phyloP scores from a whole-genome alignment of 1,140 invertebrate species.

The Drosophila auraria region DNA sequence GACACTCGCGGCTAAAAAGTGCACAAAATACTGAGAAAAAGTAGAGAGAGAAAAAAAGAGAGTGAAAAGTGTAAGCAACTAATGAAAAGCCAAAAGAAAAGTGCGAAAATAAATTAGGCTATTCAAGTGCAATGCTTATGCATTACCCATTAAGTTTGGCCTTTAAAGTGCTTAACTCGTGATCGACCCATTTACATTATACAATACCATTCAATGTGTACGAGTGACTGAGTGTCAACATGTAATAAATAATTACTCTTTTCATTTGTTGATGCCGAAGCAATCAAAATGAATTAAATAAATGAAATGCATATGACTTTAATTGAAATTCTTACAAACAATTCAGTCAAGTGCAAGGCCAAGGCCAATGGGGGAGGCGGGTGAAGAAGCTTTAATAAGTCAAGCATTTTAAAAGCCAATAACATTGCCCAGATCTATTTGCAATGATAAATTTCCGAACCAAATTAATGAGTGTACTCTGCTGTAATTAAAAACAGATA shows the following conservation, averaged over 20 bases:
- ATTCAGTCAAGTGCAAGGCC: constrained; percentile 31
- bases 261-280: constrained; percentile 5
- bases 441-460: not conserved
- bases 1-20: constrained; percentile 57
- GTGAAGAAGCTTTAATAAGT: not conserved
- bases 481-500: not conserved
- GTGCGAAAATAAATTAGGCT: constrained; percentile 26
- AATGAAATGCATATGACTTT: constrained; percentile 38
- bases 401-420: too few relatives aligned
- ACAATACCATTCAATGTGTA: constrained; percentile 24
- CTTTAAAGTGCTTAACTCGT: constrained; percentile 21
- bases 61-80: constrained; percentile 25
- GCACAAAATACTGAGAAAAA: constrained; percentile 17
- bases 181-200: constrained; percentile 37
- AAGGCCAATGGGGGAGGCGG: constrained; percentile 7
- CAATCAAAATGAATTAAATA: constrained; percentile 52
- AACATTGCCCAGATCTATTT: not conserved
- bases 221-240: constrained; percentile 9
- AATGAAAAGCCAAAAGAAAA: constrained; percentile 31
- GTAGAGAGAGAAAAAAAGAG: not conserved
- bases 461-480: not conserved
- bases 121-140: constrained; percentile 16
- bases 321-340: constrained; percentile 30
- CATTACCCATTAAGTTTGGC: constrained; percentile 1
- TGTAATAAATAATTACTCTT: constrained; percentile 23